Evolutionary conservation across 2,113 vertebrate genomes (phyloP).

Genomic region (Stercorarius parasiticus): DNA sequence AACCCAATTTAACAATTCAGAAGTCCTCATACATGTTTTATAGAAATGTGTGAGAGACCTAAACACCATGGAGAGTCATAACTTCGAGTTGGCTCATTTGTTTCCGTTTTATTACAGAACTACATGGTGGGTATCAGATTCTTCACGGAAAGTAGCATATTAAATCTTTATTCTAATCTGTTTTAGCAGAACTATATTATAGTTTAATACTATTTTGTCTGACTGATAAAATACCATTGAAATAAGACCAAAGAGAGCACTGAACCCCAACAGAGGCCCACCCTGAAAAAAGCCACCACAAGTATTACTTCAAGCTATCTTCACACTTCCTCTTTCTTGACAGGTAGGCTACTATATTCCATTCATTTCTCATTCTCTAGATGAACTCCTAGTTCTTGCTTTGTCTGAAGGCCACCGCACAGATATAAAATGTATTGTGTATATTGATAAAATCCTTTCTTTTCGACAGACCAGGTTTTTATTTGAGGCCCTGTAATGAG

Average conservation of each 20-base stretch:
- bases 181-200: constrained; percentile 75
- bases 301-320: not conserved
- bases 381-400: not conserved
- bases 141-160: constrained; percentile 69
- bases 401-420: not conserved
- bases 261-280: constrained; percentile 47
- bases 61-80: constrained; percentile 77
- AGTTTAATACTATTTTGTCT: constrained; percentile 76
- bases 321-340: constrained; percentile 13
- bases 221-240: constrained; percentile 73
- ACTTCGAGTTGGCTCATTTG: constrained; percentile 76
- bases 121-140: constrained; percentile 64
- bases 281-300: not conserved
- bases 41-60: constrained; percentile 74
- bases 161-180: constrained; percentile 80
- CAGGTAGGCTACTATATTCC: not conserved
- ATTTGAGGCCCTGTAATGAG: not conserved
- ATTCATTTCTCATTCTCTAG: not conserved
- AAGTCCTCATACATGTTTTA: constrained; percentile 72
- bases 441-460: not conserved
- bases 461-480: not conserved
- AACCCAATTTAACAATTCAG: constrained; percentile 68
- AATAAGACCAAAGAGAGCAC: constrained; percentile 70
- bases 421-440: not conserved
- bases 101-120: constrained; percentile 73